A percentile compares a stretch with the other conserved stretches of the same genome.
These are phyloP conservation scores for Hyles lineata DNA, from an alignment of 2,888 invertebrate genomes.

Conservation along the genomic window DNA sequence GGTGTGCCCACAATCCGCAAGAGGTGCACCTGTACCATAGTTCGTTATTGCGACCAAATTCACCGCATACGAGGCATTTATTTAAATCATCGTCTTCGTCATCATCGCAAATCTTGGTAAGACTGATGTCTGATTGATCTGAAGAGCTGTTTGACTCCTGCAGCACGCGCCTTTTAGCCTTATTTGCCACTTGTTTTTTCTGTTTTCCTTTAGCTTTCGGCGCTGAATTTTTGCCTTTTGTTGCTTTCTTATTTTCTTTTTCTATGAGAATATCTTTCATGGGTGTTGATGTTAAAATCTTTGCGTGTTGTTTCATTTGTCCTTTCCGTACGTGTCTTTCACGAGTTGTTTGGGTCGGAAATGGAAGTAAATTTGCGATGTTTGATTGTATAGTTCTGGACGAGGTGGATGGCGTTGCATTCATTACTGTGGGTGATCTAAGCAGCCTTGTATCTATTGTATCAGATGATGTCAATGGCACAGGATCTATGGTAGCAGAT, in stretches of 20 bases:
- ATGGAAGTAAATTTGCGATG: constrained; percentile 38
- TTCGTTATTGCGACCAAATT: constrained; percentile 38
- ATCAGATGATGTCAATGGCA: constrained; percentile 27
- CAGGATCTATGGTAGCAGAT: constrained; percentile 29
- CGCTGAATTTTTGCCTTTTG: constrained; percentile 32
- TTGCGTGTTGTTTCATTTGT: constrained; percentile 38
- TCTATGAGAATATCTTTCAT: constrained; percentile 35
- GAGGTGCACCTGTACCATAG: constrained; percentile 38
- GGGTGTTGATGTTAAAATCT: constrained; percentile 38
- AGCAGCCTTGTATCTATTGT: background rate
- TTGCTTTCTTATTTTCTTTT: constrained; percentile 38
- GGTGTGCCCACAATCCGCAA: constrained; percentile 39
- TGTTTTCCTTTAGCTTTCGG: constrained; percentile 29
- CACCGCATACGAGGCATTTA: constrained; percentile 33
- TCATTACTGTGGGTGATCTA: constrained; percentile 17
- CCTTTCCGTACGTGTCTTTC: constrained; percentile 35
- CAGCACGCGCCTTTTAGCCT: constrained; percentile 36
- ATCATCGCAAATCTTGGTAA: constrained; percentile 34
- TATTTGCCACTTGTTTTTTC: too few relatives aligned
- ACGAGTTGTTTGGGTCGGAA: constrained; percentile 35
- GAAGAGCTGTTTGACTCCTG: constrained; percentile 36
- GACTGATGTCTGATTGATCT: constrained; percentile 32
- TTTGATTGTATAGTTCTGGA: constrained; percentile 29
- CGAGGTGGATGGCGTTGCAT: constrained; percentile 28
- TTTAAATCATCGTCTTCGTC: constrained; percentile 37